Evolutionary conservation across 2,888 invertebrate species (phyloP).

Genomic region (Clivina fossor): DNA sequence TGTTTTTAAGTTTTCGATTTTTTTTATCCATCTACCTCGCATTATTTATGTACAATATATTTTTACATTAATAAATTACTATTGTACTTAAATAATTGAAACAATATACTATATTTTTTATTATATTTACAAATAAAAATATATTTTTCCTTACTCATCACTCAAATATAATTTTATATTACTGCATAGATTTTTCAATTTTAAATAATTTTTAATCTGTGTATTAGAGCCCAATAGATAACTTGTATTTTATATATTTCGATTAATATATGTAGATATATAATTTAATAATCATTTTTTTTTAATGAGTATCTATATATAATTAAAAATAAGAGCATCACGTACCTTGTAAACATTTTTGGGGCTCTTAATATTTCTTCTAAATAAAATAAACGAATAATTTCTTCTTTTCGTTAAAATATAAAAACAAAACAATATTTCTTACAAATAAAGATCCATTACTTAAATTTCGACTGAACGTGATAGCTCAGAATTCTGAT

Average conservation of each 20-base stretch:
- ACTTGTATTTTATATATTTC: neutral
- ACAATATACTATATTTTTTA: slow-evolving; percentile 32
- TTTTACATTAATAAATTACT: slow-evolving; percentile 35
- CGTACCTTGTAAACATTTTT: too few species aligned
- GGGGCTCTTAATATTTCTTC: too few species aligned
- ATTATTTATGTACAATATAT: slow-evolving; percentile 36
- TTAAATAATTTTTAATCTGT: slow-evolving; percentile 9
- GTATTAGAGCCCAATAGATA: slow-evolving; percentile 18
- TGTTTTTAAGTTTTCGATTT: slow-evolving; percentile 27
- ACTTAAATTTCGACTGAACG: too few species aligned
- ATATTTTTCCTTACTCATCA: slow-evolving; percentile 10
- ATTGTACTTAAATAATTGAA: slow-evolving; percentile 35
- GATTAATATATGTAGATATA: neutral
- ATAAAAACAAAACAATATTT: too few species aligned
- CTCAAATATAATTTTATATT: slow-evolving; percentile 15
- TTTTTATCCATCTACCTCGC: slow-evolving; percentile 25
- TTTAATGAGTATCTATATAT: neutral
- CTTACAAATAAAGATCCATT: too few species aligned
- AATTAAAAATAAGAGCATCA: neutral
- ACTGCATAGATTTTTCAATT: neutral
- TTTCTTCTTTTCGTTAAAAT: too few species aligned
- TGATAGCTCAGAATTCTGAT: too few species aligned
- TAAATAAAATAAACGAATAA: too few species aligned
- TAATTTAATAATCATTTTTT: neutral
- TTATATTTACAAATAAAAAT: slow-evolving; percentile 26